phyloP scores from a whole-genome alignment of 2,797 vertebrate species.

The Tarsius wallacei region DNA sequence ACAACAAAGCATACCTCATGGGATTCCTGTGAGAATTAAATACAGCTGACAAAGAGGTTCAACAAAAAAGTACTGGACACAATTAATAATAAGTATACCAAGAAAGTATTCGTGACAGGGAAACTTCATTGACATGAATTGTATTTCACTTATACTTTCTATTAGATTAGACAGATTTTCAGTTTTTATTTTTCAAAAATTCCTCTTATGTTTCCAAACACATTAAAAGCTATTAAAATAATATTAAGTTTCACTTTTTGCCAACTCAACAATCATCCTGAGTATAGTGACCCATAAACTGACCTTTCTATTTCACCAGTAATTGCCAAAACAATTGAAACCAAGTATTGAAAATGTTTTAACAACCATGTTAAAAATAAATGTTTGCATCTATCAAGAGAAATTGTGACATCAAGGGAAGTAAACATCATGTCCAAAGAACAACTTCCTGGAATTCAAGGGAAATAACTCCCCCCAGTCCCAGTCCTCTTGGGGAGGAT shows the following conservation, averaged over 20 bases:
- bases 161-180: neutral
- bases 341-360: slow-evolving; percentile 55
- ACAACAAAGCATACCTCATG: neutral
- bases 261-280: slow-evolving; percentile 4
- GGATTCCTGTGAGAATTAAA: slow-evolving; percentile 50
- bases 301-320: slow-evolving; percentile 15
- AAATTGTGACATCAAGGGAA: slow-evolving; percentile 80
- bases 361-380: slow-evolving; percentile 79
- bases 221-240: slow-evolving; percentile 55
- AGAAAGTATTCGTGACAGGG: neutral
- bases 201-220: slow-evolving; percentile 8
- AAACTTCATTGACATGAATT: neutral
- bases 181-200: slow-evolving; percentile 39
- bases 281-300: neutral
- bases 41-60: neutral
- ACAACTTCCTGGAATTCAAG: slow-evolving; percentile 78
- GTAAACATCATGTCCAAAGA: slow-evolving; percentile 71
- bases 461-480: slow-evolving; percentile 40
- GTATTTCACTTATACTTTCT: slow-evolving; percentile 21
- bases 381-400: slow-evolving; percentile 78
- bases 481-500: slow-evolving; percentile 8
- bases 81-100: slow-evolving; percentile 18
- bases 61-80: neutral
- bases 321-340: slow-evolving; percentile 62
- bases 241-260: neutral